Evolutionary conservation across 2,113 vertebrate genomes (phyloP).

Genomic region (Chaetura pelagica): DNA sequence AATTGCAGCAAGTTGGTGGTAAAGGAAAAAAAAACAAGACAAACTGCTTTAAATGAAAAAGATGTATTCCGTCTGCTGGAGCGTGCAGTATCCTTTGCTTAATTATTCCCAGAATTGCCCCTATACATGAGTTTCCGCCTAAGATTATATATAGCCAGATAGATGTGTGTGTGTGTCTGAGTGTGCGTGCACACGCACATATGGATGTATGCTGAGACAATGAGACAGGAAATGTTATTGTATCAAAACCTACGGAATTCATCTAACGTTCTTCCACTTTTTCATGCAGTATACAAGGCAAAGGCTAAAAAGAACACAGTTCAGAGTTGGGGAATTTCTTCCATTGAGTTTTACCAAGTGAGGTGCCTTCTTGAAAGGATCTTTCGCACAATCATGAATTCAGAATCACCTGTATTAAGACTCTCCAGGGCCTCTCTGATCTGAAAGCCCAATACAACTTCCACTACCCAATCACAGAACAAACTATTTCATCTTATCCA

Average conservation of each 20-base stretch:
- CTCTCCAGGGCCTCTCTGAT: background rate
- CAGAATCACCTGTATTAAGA: background rate
- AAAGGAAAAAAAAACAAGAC: slow-evolving; percentile 4
- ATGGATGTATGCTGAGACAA: background rate
- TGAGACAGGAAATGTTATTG: background rate
- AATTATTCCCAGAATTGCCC: slow-evolving; percentile 74
- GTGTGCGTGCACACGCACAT: background rate
- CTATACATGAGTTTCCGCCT: slow-evolving; percentile 41
- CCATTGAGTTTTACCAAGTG: background rate
- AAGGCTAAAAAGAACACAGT: background rate
- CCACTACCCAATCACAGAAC: background rate
- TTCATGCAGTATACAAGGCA: background rate
- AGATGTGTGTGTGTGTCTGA: background rate
- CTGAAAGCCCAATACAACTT: background rate
- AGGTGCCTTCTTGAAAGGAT: background rate
- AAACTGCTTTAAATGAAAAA: slow-evolving; percentile 58
- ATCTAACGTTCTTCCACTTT: background rate
- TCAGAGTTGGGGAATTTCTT: background rate
- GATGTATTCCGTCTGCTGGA: slow-evolving; percentile 69
- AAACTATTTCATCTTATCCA: background rate
- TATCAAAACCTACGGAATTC: background rate
- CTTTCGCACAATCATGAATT: background rate
- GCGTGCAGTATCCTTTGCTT: slow-evolving; percentile 62
- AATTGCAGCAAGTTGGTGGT: slow-evolving; percentile 77
- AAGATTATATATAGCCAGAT: slow-evolving; percentile 59